Percentiles rank a stretch among this genome's conserved stretches.
These are phyloP conservation scores for Eurystomus gularis DNA, from an alignment of 2,113 vertebrate species.

Conservation along the genomic window DNA sequence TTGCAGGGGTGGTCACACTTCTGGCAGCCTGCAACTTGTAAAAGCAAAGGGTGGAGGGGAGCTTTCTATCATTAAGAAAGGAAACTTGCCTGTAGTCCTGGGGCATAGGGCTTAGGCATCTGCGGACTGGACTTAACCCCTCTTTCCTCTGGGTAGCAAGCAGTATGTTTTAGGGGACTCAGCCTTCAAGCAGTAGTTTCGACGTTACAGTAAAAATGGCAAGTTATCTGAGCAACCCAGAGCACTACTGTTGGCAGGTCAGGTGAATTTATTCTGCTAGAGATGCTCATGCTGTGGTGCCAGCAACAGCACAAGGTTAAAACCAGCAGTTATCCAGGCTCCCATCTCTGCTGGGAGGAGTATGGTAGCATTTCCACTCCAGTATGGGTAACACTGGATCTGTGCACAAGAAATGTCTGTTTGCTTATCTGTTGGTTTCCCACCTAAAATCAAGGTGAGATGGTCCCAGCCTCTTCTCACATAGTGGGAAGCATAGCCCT, in stretches of 20 bases:
- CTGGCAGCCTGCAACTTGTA: neutral
- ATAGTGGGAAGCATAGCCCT: neutral
- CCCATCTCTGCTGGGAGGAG: neutral
- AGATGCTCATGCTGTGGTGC: neutral
- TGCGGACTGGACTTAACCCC: accelerated
- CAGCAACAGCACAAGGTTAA: neutral
- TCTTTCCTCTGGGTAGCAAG: neutral
- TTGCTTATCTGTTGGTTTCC: neutral
- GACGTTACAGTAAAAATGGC: neutral
- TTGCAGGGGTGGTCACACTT: neutral
- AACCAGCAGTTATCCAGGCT: neutral
- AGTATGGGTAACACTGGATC: neutral
- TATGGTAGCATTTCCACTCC: neutral
- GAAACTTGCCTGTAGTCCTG: neutral
- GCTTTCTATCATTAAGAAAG: neutral
- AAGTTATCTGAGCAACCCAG: neutral
- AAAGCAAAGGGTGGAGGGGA: neutral
- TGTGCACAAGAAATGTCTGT: neutral
- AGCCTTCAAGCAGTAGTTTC: neutral
- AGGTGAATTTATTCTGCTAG: neutral
- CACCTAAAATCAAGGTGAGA: neutral
- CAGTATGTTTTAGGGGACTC: neutral
- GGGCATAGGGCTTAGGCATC: neutral
- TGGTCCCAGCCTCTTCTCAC: neutral
- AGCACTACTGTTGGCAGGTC: neutral